phyloP scores from a whole-genome alignment of 2,888 invertebrate species.

The Ethmia dodecea region DNA sequence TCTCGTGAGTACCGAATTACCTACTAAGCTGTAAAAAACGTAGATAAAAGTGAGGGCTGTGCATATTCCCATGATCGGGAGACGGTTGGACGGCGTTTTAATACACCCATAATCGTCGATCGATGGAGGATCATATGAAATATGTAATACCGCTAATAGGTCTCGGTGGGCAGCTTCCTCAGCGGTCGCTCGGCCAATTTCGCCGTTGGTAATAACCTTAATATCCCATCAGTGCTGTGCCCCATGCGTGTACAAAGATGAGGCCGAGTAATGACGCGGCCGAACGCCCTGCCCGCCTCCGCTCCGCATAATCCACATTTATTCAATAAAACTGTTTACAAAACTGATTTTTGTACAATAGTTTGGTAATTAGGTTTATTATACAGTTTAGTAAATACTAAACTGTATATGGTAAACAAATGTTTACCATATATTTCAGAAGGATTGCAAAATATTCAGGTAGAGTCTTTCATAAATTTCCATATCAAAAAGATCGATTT shows the following conservation, averaged over 20 bases:
- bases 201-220: slow-evolving; percentile 70
- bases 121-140: slow-evolving; percentile 67
- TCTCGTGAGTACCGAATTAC: slow-evolving; percentile 63
- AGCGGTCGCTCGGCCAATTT: slow-evolving; percentile 74
- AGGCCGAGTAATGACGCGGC: slow-evolving; percentile 55
- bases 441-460: too few relatives aligned
- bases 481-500: too few relatives aligned
- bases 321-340: slow-evolving; percentile 44
- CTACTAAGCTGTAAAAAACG: slow-evolving; percentile 70
- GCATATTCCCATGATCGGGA: slow-evolving; percentile 69
- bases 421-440: too few relatives aligned
- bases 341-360: too few relatives aligned
- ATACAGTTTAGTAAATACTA: too few relatives aligned
- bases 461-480: too few relatives aligned
- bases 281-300: slow-evolving; percentile 34
- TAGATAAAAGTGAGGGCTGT: slow-evolving; percentile 53
- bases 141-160: slow-evolving; percentile 74
- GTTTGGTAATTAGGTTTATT: too few relatives aligned
- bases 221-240: slow-evolving; percentile 67
- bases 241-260: slow-evolving; percentile 67
- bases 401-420: too few relatives aligned
- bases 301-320: slow-evolving; percentile 43
- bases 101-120: slow-evolving; percentile 69
- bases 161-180: slow-evolving; percentile 71
- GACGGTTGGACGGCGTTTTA: slow-evolving; percentile 64